Evolutionary conservation across 2,888 invertebrate species (phyloP).

Genomic region (Pseudococcus longispinus): DNA sequence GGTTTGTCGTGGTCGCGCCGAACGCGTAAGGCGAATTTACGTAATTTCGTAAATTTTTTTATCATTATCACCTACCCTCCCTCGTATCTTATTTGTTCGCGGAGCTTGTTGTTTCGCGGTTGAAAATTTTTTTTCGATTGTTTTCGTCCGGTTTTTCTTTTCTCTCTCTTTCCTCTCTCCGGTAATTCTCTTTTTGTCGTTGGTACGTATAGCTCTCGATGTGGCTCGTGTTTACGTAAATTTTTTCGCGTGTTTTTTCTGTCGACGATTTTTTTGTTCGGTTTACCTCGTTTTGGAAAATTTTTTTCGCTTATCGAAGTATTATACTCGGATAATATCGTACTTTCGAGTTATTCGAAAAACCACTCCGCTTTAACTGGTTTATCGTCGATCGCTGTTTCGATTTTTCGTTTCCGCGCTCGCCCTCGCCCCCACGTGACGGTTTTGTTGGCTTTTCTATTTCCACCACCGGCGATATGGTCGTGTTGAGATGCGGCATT

Average conservation of each 20-base stretch:
- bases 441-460: background rate
- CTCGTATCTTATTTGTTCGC: background rate
- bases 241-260: background rate
- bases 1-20: conserved; percentile 46
- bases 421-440: background rate
- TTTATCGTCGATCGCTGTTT: background rate
- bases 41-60: conserved; percentile 39
- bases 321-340: background rate
- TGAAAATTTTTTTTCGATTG: background rate
- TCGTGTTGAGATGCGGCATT: background rate
- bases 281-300: background rate
- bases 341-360: background rate
- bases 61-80: no score
- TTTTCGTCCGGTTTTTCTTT: background rate
- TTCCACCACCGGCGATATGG: background rate
- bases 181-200: no score
- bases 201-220: background rate
- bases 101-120: background rate
- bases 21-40: conserved; percentile 34
- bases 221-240: background rate
- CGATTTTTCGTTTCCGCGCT: background rate
- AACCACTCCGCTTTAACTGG: background rate
- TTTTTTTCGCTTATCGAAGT: background rate
- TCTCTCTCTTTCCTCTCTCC: background rate
- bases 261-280: background rate